Conservation (phyloP, 2,113 vertebrate species). For the Platichthys flesus region DNA sequence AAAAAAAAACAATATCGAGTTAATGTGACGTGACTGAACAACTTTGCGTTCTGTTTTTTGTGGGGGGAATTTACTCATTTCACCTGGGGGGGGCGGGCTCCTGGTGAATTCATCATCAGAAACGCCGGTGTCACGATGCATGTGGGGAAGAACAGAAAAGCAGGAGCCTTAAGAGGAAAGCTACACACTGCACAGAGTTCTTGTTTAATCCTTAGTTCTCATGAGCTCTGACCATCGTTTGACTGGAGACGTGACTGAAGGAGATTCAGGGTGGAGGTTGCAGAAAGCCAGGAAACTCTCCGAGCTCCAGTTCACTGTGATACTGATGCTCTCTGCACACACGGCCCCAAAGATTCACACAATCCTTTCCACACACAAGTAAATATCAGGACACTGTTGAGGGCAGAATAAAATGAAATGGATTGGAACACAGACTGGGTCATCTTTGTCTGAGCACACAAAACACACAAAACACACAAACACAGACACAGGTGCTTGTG, state of each 20-base stretch:
- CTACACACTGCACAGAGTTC: background rate
- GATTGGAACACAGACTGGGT: conserved; percentile 30
- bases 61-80: conserved; percentile 65
- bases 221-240: background rate
- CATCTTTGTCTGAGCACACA: conserved; percentile 33
- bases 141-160: conserved; percentile 6
- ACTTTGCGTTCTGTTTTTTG: conserved; percentile 54
- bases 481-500: conserved; percentile 36
- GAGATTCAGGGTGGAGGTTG: background rate
- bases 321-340: conserved; percentile 25
- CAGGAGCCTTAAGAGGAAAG: conserved; percentile 2
- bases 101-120: conserved; percentile 48
- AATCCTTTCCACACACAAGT: conserved; percentile 13
- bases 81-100: conserved; percentile 40
- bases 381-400: conserved; percentile 26
- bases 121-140: conserved; percentile 33
- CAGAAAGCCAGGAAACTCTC: background rate
- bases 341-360: conserved; percentile 30
- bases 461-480: too few relatives aligned
- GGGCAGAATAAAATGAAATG: conserved; percentile 54
- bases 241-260: conserved; percentile 1
- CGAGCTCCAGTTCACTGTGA: conserved; percentile 14
- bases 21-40: conserved; percentile 68
- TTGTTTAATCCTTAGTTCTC: conserved; percentile 15
- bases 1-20: conserved; percentile 37